Conservation (phyloP, 2,888 invertebrate species). For the Macrosoma leucophasiata region DNA sequence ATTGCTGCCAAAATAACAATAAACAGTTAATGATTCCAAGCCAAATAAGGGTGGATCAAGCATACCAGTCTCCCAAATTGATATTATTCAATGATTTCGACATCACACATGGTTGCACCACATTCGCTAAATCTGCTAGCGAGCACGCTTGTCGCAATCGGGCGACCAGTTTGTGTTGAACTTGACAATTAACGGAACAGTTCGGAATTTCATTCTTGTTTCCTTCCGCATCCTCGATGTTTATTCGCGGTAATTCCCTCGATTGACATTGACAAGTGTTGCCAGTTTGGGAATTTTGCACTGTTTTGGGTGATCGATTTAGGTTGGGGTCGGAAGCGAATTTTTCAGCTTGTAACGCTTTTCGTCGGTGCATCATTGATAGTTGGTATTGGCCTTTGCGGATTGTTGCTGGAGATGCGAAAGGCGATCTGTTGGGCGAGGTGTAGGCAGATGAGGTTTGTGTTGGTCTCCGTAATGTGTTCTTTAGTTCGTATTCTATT, state of each 20-base stretch:
- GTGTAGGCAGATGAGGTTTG: slow-evolving; percentile 45
- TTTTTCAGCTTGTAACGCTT: slow-evolving; percentile 45
- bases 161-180: slow-evolving; percentile 53
- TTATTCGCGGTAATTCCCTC: too few relatives aligned
- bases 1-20: not conserved
- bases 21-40: slow-evolving; percentile 31
- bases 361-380: slow-evolving; percentile 53
- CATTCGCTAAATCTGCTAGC: slow-evolving; percentile 48
- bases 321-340: slow-evolving; percentile 58
- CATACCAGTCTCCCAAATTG: slow-evolving; percentile 33
- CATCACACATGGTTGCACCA: slow-evolving; percentile 33
- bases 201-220: slow-evolving; percentile 26
- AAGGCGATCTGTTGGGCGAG: slow-evolving; percentile 50
- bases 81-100: slow-evolving; percentile 50
- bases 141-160: slow-evolving; percentile 54
- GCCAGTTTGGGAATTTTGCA: slow-evolving; percentile 30
- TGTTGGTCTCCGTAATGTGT: slow-evolving; percentile 34
- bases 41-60: too few relatives aligned
- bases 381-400: slow-evolving; percentile 57
- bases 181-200: too few relatives aligned
- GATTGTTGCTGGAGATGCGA: slow-evolving; percentile 43
- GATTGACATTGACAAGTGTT: slow-evolving; percentile 29
- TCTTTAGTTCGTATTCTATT: slow-evolving; percentile 60
- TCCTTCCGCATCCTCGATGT: slow-evolving; percentile 7
- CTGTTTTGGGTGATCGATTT: slow-evolving; percentile 35